phyloP scores from a whole-genome alignment of 1,140 invertebrate species.

The Nasonia giraulti region DNA sequence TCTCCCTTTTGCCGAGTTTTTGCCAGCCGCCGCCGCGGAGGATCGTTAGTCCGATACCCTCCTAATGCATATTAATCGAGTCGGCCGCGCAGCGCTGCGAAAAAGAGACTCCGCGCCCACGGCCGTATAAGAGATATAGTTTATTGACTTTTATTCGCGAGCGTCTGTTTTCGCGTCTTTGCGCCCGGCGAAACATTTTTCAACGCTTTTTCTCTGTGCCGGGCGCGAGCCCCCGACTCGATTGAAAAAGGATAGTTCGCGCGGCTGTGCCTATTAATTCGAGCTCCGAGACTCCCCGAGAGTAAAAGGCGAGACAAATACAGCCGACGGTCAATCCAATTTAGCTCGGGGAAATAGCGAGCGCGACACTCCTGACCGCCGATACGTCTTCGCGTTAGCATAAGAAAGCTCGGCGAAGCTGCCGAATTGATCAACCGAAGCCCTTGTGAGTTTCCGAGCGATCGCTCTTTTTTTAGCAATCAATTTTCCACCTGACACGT shows the following conservation, averaged over 20 bases:
- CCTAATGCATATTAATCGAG: slow-evolving; percentile 9
- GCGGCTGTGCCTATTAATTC: too few relatives aligned
- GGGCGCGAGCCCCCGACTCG: too few relatives aligned
- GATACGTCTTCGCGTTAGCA: slow-evolving; percentile 39
- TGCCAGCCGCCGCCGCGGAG: neutral
- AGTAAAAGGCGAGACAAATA: neutral
- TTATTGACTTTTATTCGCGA: neutral
- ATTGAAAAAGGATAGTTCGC: too few relatives aligned
- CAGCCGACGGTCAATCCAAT: neutral
- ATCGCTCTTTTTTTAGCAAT: slow-evolving; percentile 44
- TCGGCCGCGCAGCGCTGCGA: neutral
- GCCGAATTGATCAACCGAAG: slow-evolving; percentile 48
- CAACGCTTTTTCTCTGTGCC: neutral
- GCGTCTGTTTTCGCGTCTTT: neutral
- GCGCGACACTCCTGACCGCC: slow-evolving; percentile 25
- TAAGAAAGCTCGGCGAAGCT: slow-evolving; percentile 29
- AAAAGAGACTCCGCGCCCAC: neutral
- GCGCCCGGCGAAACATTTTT: neutral
- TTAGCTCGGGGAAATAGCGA: neutral
- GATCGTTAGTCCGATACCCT: neutral
- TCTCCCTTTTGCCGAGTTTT: neutral
- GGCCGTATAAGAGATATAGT: neutral
- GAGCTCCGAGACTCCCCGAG: too few relatives aligned
- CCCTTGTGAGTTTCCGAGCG: slow-evolving; percentile 22
- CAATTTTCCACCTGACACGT: slow-evolving; percentile 35